These are phyloP conservation scores for Speoplatyrhinus poulsoni DNA, from an alignment of 2,113 vertebrate species.

Conservation along the genomic window DNA sequence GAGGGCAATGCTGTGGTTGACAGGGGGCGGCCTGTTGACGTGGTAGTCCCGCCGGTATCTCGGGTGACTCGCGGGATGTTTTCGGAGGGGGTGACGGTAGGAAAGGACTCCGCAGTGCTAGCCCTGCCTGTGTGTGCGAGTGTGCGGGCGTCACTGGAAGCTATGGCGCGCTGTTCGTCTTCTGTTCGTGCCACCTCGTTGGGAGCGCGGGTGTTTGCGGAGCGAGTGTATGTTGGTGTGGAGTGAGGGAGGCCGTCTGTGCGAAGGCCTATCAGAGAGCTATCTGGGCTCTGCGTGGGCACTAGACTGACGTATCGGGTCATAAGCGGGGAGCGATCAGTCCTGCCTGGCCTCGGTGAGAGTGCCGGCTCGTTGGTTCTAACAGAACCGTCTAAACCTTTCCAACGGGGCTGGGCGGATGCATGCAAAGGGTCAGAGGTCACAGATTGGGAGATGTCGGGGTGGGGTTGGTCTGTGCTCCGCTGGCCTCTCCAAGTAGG, in stretches of 20 bases:
- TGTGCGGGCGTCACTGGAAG: not conserved
- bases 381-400: constrained; percentile 14
- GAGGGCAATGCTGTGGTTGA: not conserved
- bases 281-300: too few relatives aligned
- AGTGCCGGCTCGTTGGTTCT: constrained; percentile 7
- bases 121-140: not conserved
- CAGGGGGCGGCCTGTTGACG: not conserved
- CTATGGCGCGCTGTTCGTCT: not conserved
- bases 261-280: constrained; percentile 14
- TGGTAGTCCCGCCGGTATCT: not conserved
- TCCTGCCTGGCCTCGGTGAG: constrained; percentile 3
- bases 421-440: constrained; percentile 33
- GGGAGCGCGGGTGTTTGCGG: not conserved
- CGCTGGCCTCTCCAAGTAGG: constrained; percentile 36
- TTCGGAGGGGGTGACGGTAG: not conserved
- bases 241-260: constrained; percentile 1
- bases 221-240: not conserved
- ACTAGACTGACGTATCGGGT: not conserved
- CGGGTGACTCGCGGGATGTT: not conserved
- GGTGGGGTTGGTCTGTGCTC: constrained; percentile 23
- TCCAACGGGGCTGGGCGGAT: not conserved
- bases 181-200: constrained; percentile 6
- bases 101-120: not conserved
- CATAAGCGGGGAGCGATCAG: constrained; percentile 12
- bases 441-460: constrained; percentile 17